Conservation (phyloP, 1,140 invertebrate species). For the Drosophila hydei region DNA sequence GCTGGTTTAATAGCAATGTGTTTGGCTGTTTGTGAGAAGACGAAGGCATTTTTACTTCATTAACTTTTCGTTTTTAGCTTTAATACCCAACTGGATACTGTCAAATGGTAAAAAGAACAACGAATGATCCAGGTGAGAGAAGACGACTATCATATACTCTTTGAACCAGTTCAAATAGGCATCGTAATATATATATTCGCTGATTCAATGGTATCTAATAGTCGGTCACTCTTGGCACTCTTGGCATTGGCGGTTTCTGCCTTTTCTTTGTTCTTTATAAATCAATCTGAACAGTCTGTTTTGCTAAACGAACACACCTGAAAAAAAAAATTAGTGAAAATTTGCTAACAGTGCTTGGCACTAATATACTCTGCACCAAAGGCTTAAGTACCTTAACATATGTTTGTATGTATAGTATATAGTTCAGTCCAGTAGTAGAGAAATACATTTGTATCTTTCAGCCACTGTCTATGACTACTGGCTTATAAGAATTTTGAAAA, state of each 20-base stretch:
- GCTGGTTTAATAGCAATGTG: not conserved
- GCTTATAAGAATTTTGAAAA: too few relatives aligned
- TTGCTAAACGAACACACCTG: constrained; percentile 6
- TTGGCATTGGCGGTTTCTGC: constrained; percentile 4
- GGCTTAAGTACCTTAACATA: not conserved
- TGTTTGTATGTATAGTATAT: not conserved
- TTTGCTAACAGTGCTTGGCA: not conserved
- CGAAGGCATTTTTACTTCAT: not conserved
- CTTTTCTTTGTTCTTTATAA: constrained; percentile 4
- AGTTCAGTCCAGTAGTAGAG: not conserved
- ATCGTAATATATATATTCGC: too few relatives aligned
- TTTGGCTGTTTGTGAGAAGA: too few relatives aligned
- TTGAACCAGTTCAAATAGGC: too few relatives aligned
- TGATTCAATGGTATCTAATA: not conserved
- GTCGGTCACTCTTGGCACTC: not conserved
- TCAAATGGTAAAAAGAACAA: too few relatives aligned
- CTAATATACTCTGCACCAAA: not conserved
- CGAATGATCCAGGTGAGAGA: too few relatives aligned
- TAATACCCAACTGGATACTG: too few relatives aligned
- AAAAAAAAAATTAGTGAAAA: constrained; percentile 1
- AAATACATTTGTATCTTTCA: too few relatives aligned
- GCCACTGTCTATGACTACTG: too few relatives aligned
- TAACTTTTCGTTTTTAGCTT: not conserved
- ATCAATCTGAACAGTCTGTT: constrained; percentile 17
- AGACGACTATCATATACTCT: too few relatives aligned